Conservation (phyloP, 1,140 invertebrate genomes). For the Orchestia grillus region DNA sequence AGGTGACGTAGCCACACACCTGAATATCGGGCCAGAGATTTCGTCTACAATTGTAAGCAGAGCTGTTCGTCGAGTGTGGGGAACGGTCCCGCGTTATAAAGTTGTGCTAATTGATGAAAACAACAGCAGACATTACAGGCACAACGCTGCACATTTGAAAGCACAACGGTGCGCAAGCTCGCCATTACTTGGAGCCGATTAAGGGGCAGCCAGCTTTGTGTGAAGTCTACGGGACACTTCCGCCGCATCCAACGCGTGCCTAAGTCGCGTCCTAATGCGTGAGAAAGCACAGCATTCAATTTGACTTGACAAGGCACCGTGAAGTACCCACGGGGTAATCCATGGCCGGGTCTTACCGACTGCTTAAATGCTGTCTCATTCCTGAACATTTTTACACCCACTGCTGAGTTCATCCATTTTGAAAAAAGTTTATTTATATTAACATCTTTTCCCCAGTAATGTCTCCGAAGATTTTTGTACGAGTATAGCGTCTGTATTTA, state of each 20-base stretch:
- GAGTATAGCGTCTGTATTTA: neutral
- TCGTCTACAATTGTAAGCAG: no score
- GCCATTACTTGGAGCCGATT: neutral
- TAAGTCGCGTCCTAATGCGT: neutral
- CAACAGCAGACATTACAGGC: neutral
- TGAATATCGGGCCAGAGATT: no score
- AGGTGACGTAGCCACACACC: no score
- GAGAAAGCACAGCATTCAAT: slow-evolving; percentile 1
- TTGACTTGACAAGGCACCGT: neutral
- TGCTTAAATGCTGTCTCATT: neutral
- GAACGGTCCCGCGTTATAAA: neutral
- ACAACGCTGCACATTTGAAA: neutral
- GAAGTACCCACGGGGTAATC: neutral
- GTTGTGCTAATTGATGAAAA: neutral
- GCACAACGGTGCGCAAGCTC: neutral
- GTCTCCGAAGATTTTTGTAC: neutral
- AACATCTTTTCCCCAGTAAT: neutral
- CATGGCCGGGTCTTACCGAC: neutral
- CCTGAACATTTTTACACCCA: neutral
- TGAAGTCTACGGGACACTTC: neutral
- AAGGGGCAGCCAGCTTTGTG: neutral
- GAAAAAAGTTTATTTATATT: neutral
- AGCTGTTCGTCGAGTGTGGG: neutral
- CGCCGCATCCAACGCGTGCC: neutral
- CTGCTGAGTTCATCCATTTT: neutral